Base-by-base conservation (phyloP, 2,797 vertebrate species). In the Leptodon cayanensis region DNA sequence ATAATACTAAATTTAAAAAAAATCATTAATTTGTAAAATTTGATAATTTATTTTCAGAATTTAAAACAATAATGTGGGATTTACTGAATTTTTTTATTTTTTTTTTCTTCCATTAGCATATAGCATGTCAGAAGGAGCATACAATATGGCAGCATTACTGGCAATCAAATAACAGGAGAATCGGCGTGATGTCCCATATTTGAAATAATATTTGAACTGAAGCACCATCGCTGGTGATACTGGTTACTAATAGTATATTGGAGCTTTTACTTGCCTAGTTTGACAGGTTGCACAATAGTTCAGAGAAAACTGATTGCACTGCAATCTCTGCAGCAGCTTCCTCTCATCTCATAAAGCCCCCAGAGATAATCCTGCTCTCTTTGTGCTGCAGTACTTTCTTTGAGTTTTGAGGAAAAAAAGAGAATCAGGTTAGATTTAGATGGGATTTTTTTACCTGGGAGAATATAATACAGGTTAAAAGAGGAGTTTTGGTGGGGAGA, bases 1-100 rank as follows among this genome's bases (percentile, higher is more conserved):
- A 66, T 54, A 81, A 35, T 37, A 18, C 4, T 40, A 29, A 10
- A 10, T 22, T 28, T 54, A 35, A 19, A 1, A 2, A 78, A 57
- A 66, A 24, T 6, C 0, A 22, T 58, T 24, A 4, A 1, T 35
- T 87, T 20, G 5, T 6, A 22, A 3, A 70, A 63, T 1, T n/a
- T 37, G 3, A 7, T 16, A 0, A 7, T 37, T 71, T 87, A 4
- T 85, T 88, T 90, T 76, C 26, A 37, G 49, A 66, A 66, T 89
- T 76, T 31, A 19, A 84, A 78, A 69, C 37, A 42, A 37, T 24
- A 87, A 62, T 19, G 2, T 72, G 11, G 3, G 1, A 40, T 87
- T 63, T 80, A 62, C 13, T 37, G 25, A 16, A 2, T 42, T 50
- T 46, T 39, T 61, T 72, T 11, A 2, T 47, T 50, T 46, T 39